A percentile compares a stretch with the other conserved stretches of the same genome.
phyloP scores from a whole-genome alignment of 2,888 invertebrate species.

The Aporophyla lueneburgensis region DNA sequence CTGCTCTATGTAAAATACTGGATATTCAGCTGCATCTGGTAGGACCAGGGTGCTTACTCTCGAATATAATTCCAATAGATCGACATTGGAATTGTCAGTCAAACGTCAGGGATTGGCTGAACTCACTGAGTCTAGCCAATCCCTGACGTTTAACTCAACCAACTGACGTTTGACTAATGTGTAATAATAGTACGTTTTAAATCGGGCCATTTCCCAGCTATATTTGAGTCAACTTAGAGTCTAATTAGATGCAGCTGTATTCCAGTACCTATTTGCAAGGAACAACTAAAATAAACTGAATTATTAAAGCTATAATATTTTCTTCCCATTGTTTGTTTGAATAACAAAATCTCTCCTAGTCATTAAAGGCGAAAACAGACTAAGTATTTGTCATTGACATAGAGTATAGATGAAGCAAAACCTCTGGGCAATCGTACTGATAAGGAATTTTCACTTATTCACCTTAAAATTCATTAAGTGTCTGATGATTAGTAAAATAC shows the following conservation, averaged over 20 bases:
- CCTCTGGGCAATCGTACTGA: not conserved
- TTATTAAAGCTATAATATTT: not conserved
- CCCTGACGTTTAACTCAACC: too few species aligned
- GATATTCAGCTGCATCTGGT: not conserved
- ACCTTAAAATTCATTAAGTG: not conserved
- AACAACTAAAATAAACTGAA: not conserved
- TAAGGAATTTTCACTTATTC: not conserved
- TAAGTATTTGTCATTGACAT: not conserved
- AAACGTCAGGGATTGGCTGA: too few species aligned
- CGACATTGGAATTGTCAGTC: too few species aligned
- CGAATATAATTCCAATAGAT: too few species aligned
- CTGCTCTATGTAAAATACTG: too few species aligned
- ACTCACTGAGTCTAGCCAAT: too few species aligned
- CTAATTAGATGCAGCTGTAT: not conserved
- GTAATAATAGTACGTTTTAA: too few species aligned
- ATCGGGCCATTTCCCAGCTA: not conserved
- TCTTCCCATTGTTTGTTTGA: not conserved
- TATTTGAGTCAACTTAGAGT: not conserved
- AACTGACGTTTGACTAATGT: too few species aligned
- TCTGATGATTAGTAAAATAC: not conserved
- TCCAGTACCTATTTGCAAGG: too few species aligned
- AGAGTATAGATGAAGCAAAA: not conserved
- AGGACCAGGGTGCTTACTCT: too few species aligned
- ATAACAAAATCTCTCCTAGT: not conserved
- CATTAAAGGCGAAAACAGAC: too few species aligned